These are phyloP conservation scores for Tachina lurida DNA, from an alignment of 2,888 invertebrate genomes.

Conservation along the genomic window DNA sequence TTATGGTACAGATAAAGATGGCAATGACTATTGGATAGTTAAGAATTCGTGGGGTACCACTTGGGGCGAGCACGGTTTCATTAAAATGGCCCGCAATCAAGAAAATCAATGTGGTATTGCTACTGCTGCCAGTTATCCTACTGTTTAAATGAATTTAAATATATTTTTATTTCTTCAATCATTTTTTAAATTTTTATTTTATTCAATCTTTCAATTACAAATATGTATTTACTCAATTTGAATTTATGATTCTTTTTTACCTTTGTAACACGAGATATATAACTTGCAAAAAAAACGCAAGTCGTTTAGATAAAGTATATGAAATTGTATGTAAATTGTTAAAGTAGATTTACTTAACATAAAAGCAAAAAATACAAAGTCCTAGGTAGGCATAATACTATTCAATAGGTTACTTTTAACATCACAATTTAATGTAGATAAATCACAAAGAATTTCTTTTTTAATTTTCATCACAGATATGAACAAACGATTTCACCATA, in stretches of 20 bases:
- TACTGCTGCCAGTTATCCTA: slow-evolving; percentile 91
- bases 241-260: not conserved
- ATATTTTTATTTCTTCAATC: not conserved
- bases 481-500: too few species aligned
- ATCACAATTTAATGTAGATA: not conserved
- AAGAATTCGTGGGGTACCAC: slow-evolving; percentile 88
- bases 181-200: slow-evolving; percentile 13
- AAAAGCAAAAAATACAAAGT: not conserved
- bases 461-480: too few species aligned
- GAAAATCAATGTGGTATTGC: slow-evolving; percentile 95
- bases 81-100: slow-evolving; percentile 93
- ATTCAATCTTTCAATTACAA: slow-evolving; percentile 7
- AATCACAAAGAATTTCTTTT: not conserved
- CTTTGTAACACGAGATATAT: not conserved
- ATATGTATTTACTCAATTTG: slow-evolving; percentile 17
- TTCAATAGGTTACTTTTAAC: not conserved
- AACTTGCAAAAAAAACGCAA: not conserved
- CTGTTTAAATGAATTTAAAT: slow-evolving; percentile 85
- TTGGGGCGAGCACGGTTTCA: slow-evolving; percentile 94
- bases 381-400: not conserved
- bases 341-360: not conserved
- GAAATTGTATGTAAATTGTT: not conserved
- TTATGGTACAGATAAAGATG: slow-evolving; percentile 82
- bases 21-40: slow-evolving; percentile 87
- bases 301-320: not conserved